These are phyloP conservation scores for Dasysyrphus tricinctus DNA, from an alignment of 2,888 invertebrate species.

Conservation along the genomic window DNA sequence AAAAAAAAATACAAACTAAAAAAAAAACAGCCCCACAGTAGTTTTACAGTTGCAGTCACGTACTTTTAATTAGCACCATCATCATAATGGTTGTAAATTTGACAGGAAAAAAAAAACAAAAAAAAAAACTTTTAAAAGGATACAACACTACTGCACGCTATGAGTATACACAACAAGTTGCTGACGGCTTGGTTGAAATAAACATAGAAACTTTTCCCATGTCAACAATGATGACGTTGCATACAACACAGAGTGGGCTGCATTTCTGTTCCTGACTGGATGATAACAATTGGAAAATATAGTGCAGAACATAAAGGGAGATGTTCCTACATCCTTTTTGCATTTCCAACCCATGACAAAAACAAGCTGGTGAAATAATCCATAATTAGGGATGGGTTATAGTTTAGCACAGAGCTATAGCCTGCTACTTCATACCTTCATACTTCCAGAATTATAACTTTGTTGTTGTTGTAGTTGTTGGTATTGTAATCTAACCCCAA, in stretches of 20 bases:
- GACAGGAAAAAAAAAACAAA: conserved; percentile 50
- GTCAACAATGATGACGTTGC: conserved; percentile 37
- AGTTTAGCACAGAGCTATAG: neutral
- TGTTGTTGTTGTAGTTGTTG: neutral
- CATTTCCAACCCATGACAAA: neutral
- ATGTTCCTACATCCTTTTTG: neutral
- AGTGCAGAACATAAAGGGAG: conserved; percentile 12
- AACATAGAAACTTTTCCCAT: conserved; percentile 54
- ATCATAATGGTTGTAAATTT: conserved; percentile 74
- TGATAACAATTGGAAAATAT: conserved; percentile 37
- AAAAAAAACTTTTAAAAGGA: conserved; percentile 41
- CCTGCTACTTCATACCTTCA: conserved; percentile 5
- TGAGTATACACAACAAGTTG: conserved; percentile 59
- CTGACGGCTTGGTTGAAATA: conserved; percentile 69
- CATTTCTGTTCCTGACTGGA: conserved; percentile 3
- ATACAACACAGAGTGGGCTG: conserved; percentile 32
- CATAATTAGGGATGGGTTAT: conserved; percentile 56
- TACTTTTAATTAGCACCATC: conserved; percentile 74
- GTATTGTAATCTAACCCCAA: conserved; percentile 57
- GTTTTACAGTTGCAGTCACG: conserved; percentile 71
- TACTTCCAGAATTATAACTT: neutral
- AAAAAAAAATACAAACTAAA: too few species aligned
- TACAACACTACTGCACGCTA: conserved; percentile 38
- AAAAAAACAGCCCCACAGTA: conserved; percentile 24
- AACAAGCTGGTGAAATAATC: conserved; percentile 60